phyloP scores from a whole-genome alignment of 23 tunicate species.

The Ciona savignyi region DNA sequence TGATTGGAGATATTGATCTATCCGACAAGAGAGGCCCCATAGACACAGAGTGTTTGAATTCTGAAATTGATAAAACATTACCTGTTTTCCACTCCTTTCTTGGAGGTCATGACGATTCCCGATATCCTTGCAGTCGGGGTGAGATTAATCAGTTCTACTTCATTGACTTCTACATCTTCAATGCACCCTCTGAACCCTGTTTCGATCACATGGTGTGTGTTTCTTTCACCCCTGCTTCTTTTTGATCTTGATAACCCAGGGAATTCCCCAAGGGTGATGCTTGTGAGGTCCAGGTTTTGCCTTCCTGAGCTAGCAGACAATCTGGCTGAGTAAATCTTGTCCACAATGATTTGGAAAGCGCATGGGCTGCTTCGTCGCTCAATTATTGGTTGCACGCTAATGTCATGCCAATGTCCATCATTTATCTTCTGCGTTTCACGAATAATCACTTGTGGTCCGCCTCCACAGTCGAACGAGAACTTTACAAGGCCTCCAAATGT shows the following conservation, averaged over 20 bases:
- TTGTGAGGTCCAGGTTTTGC: slow-evolving; percentile 8
- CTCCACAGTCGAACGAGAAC: slow-evolving; percentile 38
- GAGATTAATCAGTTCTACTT: neutral
- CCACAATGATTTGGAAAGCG: slow-evolving; percentile 24
- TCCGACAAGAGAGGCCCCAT: too few relatives aligned
- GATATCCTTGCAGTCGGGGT: neutral
- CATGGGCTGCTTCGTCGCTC: neutral
- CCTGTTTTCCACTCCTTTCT: slow-evolving; percentile 3
- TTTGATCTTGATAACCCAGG: slow-evolving; percentile 18
- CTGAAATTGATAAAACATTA: too few relatives aligned
- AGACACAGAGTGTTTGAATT: too few relatives aligned
- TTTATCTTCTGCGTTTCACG: slow-evolving; percentile 9
- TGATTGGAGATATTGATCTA: too few relatives aligned
- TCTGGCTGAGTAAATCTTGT: slow-evolving; percentile 16
- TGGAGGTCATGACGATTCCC: neutral
- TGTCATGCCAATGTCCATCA: slow-evolving; percentile 50
- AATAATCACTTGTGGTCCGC: slow-evolving; percentile 23
- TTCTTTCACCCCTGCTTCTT: slow-evolving; percentile 1
- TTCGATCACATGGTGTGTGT: neutral
- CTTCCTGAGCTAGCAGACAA: slow-evolving; percentile 3
- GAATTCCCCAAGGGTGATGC: slow-evolving; percentile 27
- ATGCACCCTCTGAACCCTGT: slow-evolving; percentile 53
- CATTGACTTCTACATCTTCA: slow-evolving; percentile 24
- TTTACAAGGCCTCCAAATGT: slow-evolving; percentile 13
- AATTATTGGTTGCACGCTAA: slow-evolving; percentile 9